phyloP scores from a whole-genome alignment of 1,140 invertebrate species.

The Panulirus ornatus region DNA sequence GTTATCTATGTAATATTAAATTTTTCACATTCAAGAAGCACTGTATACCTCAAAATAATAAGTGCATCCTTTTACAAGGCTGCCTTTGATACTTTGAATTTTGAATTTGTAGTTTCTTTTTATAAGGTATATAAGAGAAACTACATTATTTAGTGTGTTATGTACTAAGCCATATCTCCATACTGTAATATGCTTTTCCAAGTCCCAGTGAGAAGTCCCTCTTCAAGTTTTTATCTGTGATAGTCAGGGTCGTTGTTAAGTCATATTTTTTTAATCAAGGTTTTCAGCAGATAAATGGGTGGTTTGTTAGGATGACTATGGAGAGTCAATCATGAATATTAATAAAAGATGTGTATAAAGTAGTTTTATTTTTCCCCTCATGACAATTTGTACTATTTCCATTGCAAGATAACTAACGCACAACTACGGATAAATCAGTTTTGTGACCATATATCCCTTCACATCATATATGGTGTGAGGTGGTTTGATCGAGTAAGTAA shows the following conservation, averaged over 20 bases:
- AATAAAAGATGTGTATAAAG: slow-evolving; percentile 49
- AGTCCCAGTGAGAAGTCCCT: slow-evolving; percentile 36
- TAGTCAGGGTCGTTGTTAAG: slow-evolving; percentile 40
- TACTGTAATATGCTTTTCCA: neutral
- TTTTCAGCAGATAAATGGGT: slow-evolving; percentile 47
- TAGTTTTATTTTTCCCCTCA: neutral
- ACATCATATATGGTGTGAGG: too few species aligned
- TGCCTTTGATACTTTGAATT: neutral
- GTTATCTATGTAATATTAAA: too few species aligned
- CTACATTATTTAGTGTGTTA: neutral
- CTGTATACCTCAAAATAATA: neutral
- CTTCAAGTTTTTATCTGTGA: slow-evolving; percentile 60
- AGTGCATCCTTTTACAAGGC: neutral
- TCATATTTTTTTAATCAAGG: slow-evolving; percentile 44
- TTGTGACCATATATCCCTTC: too few species aligned
- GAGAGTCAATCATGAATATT: slow-evolving; percentile 60
- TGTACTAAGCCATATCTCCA: neutral
- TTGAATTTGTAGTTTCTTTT: neutral
- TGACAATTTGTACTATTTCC: too few species aligned
- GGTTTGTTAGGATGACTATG: slow-evolving; percentile 56
- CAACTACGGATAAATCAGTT: too few species aligned
- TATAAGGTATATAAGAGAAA: neutral
- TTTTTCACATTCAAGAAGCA: too few species aligned
- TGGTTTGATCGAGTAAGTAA: too few species aligned
- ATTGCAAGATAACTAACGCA: too few species aligned